Evolutionary conservation across 1,140 invertebrate species (phyloP).

Genomic region (Coptotermes formosanus): DNA sequence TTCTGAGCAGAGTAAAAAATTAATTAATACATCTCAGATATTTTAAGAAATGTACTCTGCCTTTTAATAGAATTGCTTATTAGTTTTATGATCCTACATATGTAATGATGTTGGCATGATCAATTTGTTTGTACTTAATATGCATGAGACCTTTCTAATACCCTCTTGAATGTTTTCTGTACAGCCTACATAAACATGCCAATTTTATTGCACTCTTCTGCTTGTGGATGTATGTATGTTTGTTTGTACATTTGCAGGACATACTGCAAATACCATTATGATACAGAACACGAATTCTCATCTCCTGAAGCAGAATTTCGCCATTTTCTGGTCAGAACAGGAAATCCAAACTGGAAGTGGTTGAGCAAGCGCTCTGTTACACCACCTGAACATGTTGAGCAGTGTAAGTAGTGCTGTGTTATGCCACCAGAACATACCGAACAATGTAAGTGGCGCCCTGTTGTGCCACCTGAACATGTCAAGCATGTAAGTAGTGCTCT

Average conservation of each 20-base stretch:
- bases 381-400: conserved; percentile 29
- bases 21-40: no score
- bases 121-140: no score
- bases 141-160: no score
- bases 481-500: conserved; percentile 23
- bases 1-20: no score
- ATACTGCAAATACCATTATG: conserved; percentile 55
- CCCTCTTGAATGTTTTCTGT: background rate
- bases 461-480: conserved; percentile 29
- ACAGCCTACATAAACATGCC: background rate
- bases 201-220: background rate
- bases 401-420: conserved; percentile 20
- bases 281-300: conserved; percentile 42
- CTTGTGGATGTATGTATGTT: background rate
- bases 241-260: conserved; percentile 38
- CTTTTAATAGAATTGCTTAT: no score
- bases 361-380: conserved; percentile 55
- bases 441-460: conserved; percentile 45
- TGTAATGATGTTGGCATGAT: no score
- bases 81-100: no score
- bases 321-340: conserved; percentile 73
- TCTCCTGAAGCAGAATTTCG: conserved; percentile 68
- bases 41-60: no score
- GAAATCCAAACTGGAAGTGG: conserved; percentile 74
- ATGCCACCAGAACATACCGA: no score